A percentile compares a stretch with the other conserved stretches of the same genome.
phyloP scores from a whole-genome alignment of 2,113 vertebrate species.

The Choloepus hoffmanni region DNA sequence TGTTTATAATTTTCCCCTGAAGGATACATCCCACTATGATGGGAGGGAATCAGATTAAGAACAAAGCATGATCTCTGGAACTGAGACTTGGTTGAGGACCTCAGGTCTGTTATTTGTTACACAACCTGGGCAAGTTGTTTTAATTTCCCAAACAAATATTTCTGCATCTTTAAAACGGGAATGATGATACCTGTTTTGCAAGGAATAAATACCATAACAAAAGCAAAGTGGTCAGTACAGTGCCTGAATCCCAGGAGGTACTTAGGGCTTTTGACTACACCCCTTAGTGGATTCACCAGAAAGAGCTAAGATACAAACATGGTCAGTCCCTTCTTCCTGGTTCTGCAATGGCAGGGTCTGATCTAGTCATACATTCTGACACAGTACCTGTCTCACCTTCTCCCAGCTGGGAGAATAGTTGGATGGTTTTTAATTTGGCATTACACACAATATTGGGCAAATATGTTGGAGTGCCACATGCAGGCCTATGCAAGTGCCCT shows the following conservation, averaged over 20 bases:
- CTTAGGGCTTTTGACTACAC: neutral
- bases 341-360: neutral
- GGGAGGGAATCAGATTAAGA: neutral
- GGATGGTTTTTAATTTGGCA: neutral
- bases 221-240: neutral
- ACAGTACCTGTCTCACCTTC: neutral
- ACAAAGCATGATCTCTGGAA: neutral
- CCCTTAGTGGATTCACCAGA: neutral
- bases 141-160: neutral
- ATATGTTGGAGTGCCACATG: neutral
- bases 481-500: too few relatives aligned
- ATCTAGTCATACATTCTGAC: neutral
- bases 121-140: neutral
- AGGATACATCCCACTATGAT: neutral
- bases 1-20: neutral
- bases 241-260: neutral
- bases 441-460: neutral
- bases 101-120: neutral
- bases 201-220: neutral
- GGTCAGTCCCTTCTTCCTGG: neutral
- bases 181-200: neutral
- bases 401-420: neutral
- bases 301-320: neutral
- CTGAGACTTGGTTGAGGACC: neutral
- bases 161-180: neutral